Conservation (phyloP, 2,797 vertebrate genomes). For the Kryptolebias ocellatus region DNA sequence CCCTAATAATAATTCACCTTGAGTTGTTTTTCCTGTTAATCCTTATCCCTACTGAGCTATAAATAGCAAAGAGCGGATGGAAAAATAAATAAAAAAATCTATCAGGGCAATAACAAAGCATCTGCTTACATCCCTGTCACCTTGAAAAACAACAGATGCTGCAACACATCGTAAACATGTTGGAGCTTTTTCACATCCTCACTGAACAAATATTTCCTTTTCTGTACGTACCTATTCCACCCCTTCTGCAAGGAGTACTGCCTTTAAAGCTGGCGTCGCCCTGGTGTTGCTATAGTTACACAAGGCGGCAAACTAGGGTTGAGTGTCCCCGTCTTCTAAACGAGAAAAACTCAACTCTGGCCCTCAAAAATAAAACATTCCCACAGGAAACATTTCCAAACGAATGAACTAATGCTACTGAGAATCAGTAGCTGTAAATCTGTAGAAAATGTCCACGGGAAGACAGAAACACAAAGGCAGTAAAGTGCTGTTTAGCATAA, state of each 20-base stretch:
- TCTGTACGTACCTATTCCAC: slow-evolving; percentile 1
- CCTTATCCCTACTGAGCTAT: slow-evolving; percentile 39
- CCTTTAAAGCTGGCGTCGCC: slow-evolving; percentile 36
- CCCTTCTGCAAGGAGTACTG: slow-evolving; percentile 33
- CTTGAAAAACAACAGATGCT: slow-evolving; percentile 23
- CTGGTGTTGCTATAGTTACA: slow-evolving; percentile 70
- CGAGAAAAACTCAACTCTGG: slow-evolving; percentile 19
- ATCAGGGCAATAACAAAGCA: slow-evolving; percentile 43
- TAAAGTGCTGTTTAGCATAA: neutral
- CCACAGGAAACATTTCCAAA: too few species aligned
- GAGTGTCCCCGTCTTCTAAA: slow-evolving; percentile 19
- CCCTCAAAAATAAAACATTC: neutral
- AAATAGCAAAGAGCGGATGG: slow-evolving; percentile 51
- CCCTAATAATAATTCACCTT: slow-evolving; percentile 15
- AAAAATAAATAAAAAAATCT: slow-evolving; percentile 29
- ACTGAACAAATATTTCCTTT: neutral
- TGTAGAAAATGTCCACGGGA: slow-evolving; percentile 42
- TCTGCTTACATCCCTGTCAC: slow-evolving; percentile 30
- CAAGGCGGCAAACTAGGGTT: slow-evolving; percentile 34
- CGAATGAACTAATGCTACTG: too few species aligned
- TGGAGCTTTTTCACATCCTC: too few species aligned
- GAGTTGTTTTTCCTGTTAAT: slow-evolving; percentile 44
- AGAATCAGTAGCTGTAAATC: slow-evolving; percentile 30
- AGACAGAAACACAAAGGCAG: slow-evolving; percentile 40
- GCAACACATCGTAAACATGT: neutral